These are phyloP conservation scores for Eretmochelys imbricata DNA, from an alignment of 2,113 vertebrate species.

Conservation along the genomic window DNA sequence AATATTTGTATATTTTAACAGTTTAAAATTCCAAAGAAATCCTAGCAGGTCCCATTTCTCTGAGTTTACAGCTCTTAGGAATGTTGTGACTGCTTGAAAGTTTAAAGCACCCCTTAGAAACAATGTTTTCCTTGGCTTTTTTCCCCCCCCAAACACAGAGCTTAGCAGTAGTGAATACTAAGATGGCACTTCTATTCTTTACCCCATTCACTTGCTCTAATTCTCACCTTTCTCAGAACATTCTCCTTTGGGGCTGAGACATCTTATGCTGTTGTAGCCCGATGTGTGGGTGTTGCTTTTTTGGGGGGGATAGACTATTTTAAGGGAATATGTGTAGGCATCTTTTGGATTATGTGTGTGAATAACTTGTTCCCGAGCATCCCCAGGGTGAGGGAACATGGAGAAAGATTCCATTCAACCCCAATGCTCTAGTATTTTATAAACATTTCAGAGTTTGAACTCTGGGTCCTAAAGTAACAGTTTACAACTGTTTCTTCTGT, in stretches of 20 bases:
- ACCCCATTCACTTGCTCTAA: neutral
- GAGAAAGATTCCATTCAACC: neutral
- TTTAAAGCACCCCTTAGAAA: neutral
- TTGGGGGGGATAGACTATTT: neutral
- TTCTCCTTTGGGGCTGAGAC: neutral
- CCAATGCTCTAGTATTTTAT: neutral
- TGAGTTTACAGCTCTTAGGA: neutral
- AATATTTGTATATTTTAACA: neutral
- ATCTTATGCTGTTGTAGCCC: accelerated
- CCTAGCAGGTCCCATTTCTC: neutral
- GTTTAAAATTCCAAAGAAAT: neutral
- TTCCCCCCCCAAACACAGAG: accelerated
- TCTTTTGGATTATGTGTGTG: neutral
- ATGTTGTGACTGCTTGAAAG: neutral
- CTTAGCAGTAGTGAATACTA: neutral
- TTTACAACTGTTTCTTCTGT: neutral
- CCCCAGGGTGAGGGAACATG: neutral
- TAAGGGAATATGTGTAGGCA: neutral
- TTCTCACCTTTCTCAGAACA: neutral
- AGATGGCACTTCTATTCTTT: neutral
- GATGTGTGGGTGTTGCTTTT: accelerated
- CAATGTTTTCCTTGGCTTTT: accelerated
- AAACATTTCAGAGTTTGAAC: neutral
- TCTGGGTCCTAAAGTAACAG: neutral
- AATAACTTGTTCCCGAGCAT: neutral